These are phyloP conservation scores for Pristiophorus japonicus DNA, from an alignment of 2,113 vertebrate genomes.

Conservation along the genomic window DNA sequence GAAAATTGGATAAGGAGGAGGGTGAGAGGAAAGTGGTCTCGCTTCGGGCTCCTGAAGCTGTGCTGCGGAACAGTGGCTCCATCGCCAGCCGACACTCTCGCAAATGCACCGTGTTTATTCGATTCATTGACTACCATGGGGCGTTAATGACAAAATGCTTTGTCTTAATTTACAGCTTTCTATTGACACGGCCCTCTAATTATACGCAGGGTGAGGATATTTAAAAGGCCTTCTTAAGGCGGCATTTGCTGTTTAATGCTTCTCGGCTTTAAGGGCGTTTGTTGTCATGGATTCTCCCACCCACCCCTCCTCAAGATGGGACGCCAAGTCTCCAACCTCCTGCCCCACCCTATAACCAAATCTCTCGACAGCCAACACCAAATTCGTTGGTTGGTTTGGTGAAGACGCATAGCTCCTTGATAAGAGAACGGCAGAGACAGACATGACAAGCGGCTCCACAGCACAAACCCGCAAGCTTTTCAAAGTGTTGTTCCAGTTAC, in stretches of 20 bases:
- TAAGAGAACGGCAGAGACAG: not conserved
- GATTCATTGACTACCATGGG: conserved; percentile 23
- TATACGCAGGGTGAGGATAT: conserved; percentile 26
- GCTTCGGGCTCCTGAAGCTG: conserved; percentile 39
- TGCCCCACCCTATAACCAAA: not conserved
- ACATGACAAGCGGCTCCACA: no score
- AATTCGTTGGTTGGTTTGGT: not conserved
- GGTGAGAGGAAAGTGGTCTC: conserved; percentile 4
- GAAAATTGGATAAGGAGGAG: not conserved
- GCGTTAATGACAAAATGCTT: conserved; percentile 37
- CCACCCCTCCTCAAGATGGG: not conserved
- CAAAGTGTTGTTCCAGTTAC: not conserved
- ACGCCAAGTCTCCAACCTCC: not conserved
- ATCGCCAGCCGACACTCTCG: conserved; percentile 46
- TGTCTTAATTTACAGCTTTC: conserved; percentile 34
- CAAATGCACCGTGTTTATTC: conserved; percentile 39
- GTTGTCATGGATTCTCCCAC: not conserved
- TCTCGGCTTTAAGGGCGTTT: not conserved
- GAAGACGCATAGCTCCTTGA: not conserved
- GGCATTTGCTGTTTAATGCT: conserved; percentile 12
- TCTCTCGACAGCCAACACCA: not conserved
- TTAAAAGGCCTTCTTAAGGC: conserved; percentile 28
- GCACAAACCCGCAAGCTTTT: not conserved
- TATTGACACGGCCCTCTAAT: conserved; percentile 29
- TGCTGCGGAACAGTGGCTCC: conserved; percentile 46